Conservation (phyloP, 2,888 invertebrate species). For the Thymelicus sylvestris region DNA sequence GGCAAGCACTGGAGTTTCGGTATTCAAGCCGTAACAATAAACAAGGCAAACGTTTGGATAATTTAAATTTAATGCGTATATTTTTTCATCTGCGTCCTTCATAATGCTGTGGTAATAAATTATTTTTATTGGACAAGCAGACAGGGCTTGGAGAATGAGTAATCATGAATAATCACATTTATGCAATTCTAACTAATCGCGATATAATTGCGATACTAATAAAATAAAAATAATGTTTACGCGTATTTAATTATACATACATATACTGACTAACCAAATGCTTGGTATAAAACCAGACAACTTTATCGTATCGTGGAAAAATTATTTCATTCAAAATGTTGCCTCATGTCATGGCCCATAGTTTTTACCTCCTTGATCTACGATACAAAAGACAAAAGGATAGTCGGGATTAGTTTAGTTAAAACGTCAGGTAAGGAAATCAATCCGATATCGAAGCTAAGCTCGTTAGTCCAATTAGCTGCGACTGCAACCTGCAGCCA, state of each 20-base stretch:
- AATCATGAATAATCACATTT: conserved; percentile 15
- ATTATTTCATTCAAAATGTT: no score
- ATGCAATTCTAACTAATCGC: neutral
- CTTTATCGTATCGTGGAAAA: no score
- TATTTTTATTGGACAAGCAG: conserved; percentile 27
- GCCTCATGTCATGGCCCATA: no score
- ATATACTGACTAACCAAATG: no score
- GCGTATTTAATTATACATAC: no score
- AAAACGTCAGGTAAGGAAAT: conserved; percentile 10
- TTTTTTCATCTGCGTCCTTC: conserved; percentile 36
- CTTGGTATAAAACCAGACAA: no score
- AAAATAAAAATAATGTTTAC: no score
- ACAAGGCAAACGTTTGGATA: conserved; percentile 36
- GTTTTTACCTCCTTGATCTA: neutral
- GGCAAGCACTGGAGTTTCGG: conserved; percentile 17
- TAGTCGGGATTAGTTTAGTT: conserved; percentile 1
- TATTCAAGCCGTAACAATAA: conserved; percentile 37
- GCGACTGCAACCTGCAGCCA: neutral
- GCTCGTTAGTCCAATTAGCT: conserved; percentile 16
- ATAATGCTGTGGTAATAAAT: conserved; percentile 31
- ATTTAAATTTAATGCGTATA: conserved; percentile 38
- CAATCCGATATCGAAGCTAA: conserved; percentile 18
- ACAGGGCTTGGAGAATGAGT: conserved; percentile 8
- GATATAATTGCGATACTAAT: neutral
- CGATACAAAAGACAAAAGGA: neutral